phyloP scores from a whole-genome alignment of 2,113 vertebrate genomes.

The Elephantulus edwardii region DNA sequence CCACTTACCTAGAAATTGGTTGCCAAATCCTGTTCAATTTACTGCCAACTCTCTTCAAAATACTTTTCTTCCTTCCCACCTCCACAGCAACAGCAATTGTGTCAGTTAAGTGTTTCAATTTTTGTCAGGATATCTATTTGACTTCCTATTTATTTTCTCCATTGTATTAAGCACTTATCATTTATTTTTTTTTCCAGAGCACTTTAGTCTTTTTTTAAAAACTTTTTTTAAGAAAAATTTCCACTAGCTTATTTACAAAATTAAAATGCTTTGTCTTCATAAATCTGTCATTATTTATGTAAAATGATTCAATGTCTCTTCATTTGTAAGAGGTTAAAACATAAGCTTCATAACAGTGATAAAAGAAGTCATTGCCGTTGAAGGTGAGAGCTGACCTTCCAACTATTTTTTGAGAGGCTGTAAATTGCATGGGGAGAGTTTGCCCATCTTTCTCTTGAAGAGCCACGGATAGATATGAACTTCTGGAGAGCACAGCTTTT shows the following conservation, averaged over 20 bases:
- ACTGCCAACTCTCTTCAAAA: not conserved
- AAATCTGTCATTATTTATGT: not conserved
- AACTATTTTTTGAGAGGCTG: no score
- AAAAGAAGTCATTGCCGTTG: no score
- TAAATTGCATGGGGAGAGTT: no score
- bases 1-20: not conserved
- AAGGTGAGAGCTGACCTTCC: no score
- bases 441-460: no score
- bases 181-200: no score
- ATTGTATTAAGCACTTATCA: not conserved
- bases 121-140: not conserved
- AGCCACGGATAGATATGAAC: no score
- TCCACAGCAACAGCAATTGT: not conserved
- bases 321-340: not conserved
- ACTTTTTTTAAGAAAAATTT: no score
- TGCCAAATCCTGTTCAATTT: not conserved
- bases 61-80: not conserved
- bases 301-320: constrained; percentile 18
- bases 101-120: not conserved
- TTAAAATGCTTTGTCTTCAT: no score
- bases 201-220: no score
- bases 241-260: not conserved
- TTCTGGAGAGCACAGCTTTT: no score
- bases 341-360: not conserved
- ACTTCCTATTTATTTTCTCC: constrained; percentile 9